These are phyloP conservation scores for Muscicapa striata DNA, from an alignment of 2,797 vertebrate genomes.

Conservation along the genomic window DNA sequence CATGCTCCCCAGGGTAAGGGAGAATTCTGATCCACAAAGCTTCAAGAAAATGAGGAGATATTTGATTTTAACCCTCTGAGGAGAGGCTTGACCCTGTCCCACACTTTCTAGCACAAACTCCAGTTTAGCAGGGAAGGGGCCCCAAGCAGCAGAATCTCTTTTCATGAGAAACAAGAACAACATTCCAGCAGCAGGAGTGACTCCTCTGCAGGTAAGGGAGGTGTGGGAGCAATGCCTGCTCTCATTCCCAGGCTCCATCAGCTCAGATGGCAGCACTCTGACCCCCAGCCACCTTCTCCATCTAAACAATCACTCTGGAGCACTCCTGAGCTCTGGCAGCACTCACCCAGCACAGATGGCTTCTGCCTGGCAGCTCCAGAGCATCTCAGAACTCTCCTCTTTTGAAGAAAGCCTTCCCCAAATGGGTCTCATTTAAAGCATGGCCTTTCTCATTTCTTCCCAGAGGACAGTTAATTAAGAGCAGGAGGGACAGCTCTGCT, in stretches of 20 bases:
- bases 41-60: not conserved
- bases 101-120: fast-evolving
- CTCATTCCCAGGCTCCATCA: not conserved
- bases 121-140: not conserved
- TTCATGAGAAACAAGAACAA: too few species aligned
- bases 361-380: not conserved
- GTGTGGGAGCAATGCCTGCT: fast-evolving
- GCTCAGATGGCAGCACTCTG: not conserved
- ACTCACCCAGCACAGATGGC: not conserved
- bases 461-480: not conserved
- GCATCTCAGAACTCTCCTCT: not conserved
- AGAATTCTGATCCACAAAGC: not conserved
- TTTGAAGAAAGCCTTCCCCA: not conserved
- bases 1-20: not conserved
- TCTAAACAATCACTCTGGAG: not conserved
- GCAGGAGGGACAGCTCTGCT: not conserved
- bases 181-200: fast-evolving
- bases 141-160: not conserved
- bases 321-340: not conserved
- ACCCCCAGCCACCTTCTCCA: not conserved
- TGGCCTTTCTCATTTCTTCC: not conserved
- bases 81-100: not conserved
- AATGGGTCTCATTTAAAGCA: not conserved
- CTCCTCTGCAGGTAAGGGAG: not conserved
- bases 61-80: not conserved